phyloP scores from a whole-genome alignment of 2,797 vertebrate genomes.

The Enteromius mattozi region DNA sequence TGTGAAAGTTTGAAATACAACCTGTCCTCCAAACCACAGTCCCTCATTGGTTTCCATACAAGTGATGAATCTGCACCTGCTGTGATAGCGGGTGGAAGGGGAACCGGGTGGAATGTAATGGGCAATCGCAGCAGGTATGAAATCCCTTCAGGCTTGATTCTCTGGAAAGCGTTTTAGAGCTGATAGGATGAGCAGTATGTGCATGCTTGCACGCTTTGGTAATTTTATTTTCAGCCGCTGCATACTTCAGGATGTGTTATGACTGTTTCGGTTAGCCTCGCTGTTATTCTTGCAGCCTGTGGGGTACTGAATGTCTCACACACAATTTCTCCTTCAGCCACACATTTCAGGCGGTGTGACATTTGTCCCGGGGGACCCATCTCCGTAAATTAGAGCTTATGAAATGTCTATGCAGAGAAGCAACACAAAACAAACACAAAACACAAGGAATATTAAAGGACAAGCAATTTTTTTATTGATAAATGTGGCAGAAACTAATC shows the following conservation, averaged over 20 bases:
- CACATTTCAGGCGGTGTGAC: constrained; percentile 36
- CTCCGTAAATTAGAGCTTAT: constrained; percentile 21
- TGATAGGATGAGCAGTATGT: constrained; percentile 44
- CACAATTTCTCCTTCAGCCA: constrained; percentile 51
- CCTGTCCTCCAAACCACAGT: constrained; percentile 4
- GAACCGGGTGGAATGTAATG: constrained; percentile 32
- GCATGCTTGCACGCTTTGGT: constrained; percentile 48
- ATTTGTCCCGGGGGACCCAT: constrained; percentile 25
- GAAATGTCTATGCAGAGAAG: constrained; percentile 25
- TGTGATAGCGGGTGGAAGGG: constrained; percentile 23
- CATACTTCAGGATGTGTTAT: constrained; percentile 33
- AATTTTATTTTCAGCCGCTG: constrained; percentile 43
- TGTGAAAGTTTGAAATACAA: constrained; percentile 1
- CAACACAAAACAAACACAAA: not conserved
- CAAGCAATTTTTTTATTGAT: not conserved
- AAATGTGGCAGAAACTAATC: not conserved
- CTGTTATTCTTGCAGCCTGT: constrained; percentile 45
- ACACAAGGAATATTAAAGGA: constrained; percentile 3
- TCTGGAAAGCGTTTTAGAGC: constrained; percentile 30
- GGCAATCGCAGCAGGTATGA: constrained; percentile 50
- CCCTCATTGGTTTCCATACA: constrained; percentile 9
- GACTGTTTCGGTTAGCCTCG: constrained; percentile 34
- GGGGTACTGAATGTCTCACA: constrained; percentile 32
- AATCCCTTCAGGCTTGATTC: constrained; percentile 48
- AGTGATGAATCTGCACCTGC: constrained; percentile 31